Evolutionary conservation across 2,888 invertebrate species (phyloP), one percentile per base, ranked within the genome.

Genomic region (Cybosia mesomella): DNA sequence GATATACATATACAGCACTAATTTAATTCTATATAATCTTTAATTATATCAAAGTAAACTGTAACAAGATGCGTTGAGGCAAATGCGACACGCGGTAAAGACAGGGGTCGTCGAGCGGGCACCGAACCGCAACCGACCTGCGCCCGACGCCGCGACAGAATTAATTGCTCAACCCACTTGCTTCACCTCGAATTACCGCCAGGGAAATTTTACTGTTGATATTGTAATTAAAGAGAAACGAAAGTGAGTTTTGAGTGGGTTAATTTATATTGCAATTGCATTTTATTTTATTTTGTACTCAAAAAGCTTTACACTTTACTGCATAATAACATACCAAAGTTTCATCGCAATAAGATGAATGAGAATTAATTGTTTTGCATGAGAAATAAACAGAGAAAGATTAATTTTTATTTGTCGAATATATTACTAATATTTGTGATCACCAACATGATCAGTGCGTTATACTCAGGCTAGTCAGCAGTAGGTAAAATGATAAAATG

Each of bases 61-160:
- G 74, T 77, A 76, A 75, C 71, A 71, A 75, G 77, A 73, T 81
- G 69, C 75, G 70, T 67, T 72, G 80, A 67, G 70, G 74, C 76
- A 75, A 75, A 74, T 60, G 66, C 73, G 72, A 77, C 80, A 82
- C 72, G 68, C 81, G 74, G 79, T 77, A 75, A 80, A 76, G 85
- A 84, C 84, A 84, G 79, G 84, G 84, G 84, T 80, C 80, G 76
- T 67, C 69, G 74, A 71, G 70, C 65, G 80, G 79, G 82, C 83
- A 83, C 82, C 84, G 85, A 84, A 87, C 87, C 87, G 83, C 87
- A 87, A 83, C 74, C 80, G 72, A 74, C 83, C 85, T 84, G 83
- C 81, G 74, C 82, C 71, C 84, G 83, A 85, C 82, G 78, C 79
- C 71, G 34, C 68, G 71, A 73, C 80, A 74, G 75, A 85, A 83